Evolutionary conservation across 2,797 vertebrate species (phyloP), one percentile per base, ranked within the genome.

Genomic region (Geotrypetes seraphini): DNA sequence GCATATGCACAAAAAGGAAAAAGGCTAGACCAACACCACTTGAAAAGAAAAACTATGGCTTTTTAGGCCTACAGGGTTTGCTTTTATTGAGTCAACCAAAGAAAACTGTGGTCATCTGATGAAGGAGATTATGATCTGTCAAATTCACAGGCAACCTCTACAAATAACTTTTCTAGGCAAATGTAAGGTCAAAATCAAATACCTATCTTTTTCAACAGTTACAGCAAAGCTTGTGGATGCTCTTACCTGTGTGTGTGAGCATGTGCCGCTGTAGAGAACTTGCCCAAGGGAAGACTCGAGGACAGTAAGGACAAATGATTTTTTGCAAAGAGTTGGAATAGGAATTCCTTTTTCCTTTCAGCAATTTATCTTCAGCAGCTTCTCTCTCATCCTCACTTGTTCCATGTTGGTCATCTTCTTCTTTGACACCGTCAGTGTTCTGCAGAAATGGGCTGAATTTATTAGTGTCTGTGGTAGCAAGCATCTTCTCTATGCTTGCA

Each of bases 401-500:
- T 43, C 73, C 69, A 3, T 67, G 66, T 57, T 52, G 66, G 38
- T 78, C 63, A 4, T 68, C 31, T 43, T 70, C 80, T 21, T 88
- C 87, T 22, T 66, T 82, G 31, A 61, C 48, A 2, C 66, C 71
- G 2, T 74, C 66, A 5, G 83, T 73, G 0, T 75, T 84, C 73
- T 92, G 90, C 47, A 98, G 86, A 60, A 87, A 97, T 0, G 87
- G 86, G 57, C 90, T 95, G 60, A 98, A 97, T 68, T 93, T 90
- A 71, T 96, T 96, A 57, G 93, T 63, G 49, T 96, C 88, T 1
- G 92, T 96, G 25, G 88, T 96, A 36, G 92, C 94, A 13, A 98
- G 50, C 89, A 98, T 98, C 71, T 91, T 95, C 54, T 98, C 95
- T 21, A 98, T 87, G 39, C 94, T 97, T 48, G 95, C 92, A 12